Evolutionary conservation across 2,797 vertebrate genomes (phyloP).

Genomic region (Melanogrammus aeglefinus): DNA sequence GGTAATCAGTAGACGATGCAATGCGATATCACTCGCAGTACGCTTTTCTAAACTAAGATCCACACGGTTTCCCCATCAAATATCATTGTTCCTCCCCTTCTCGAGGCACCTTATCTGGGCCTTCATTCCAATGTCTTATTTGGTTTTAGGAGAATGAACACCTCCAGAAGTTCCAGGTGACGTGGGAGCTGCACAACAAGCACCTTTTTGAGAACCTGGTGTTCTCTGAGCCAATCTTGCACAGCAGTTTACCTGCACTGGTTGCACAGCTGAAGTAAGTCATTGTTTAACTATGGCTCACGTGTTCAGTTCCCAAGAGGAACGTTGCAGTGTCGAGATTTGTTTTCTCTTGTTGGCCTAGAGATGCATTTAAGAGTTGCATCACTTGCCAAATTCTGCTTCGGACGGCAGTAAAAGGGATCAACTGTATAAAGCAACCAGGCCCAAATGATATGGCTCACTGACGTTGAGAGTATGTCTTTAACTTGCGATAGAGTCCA

Average conservation of each 20-base stretch:
- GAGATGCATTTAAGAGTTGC: neutral
- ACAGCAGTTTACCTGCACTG: slow-evolving; percentile 89
- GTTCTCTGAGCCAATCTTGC: slow-evolving; percentile 93
- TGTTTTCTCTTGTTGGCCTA: neutral
- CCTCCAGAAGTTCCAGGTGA: slow-evolving; percentile 97
- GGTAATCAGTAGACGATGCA: neutral
- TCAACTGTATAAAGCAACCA: neutral
- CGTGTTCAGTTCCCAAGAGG: neutral
- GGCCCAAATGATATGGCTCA: neutral
- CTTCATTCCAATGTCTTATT: neutral
- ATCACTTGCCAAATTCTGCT: neutral
- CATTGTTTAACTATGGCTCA: neutral
- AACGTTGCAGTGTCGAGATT: neutral
- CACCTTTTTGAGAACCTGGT: slow-evolving; percentile 98
- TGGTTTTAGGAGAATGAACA: slow-evolving; percentile 88
- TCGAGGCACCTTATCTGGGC: neutral
- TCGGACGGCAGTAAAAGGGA: neutral
- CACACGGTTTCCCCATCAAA: neutral
- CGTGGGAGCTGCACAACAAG: slow-evolving; percentile 98
- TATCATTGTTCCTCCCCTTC: neutral
- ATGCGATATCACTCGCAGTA: neutral
- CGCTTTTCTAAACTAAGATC: neutral
- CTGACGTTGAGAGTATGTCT: neutral
- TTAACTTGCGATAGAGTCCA: neutral
- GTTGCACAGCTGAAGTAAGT: slow-evolving; percentile 91